Evolutionary conservation across 1,140 invertebrate genomes (phyloP).

Genomic region (Hyles euphorbiae): DNA sequence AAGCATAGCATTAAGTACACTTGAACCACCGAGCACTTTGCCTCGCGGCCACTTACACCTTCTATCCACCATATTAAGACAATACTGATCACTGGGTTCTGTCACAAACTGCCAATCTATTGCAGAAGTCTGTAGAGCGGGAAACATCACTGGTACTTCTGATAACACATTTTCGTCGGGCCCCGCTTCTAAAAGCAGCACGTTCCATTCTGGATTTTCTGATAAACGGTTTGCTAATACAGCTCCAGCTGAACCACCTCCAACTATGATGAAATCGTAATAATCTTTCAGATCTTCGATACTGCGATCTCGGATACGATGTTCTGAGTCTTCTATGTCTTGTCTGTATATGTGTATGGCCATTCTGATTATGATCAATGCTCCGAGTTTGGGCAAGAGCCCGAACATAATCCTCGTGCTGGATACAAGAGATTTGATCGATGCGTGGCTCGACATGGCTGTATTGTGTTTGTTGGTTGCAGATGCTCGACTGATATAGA

Average conservation of each 20-base stretch:
- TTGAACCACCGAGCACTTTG: constrained; percentile 89
- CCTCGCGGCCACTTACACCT: constrained; percentile 84
- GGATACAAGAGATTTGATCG: constrained; percentile 57
- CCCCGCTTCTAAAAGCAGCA: constrained; percentile 89
- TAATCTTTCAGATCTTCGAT: constrained; percentile 68
- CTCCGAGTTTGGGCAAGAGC: constrained; percentile 77
- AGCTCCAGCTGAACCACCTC: constrained; percentile 88
- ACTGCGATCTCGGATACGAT: constrained; percentile 74
- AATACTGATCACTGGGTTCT: constrained; percentile 81
- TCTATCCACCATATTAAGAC: constrained; percentile 78
- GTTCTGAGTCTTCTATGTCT: constrained; percentile 80
- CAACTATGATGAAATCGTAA: constrained; percentile 88
- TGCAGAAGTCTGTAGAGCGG: constrained; percentile 81
- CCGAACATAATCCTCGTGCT: constrained; percentile 78
- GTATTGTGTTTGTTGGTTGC: constrained; percentile 1
- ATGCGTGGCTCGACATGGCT: constrained; percentile 39
- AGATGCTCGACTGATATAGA: constrained; percentile 20
- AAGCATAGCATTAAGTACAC: constrained; percentile 91
- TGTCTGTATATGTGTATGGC: constrained; percentile 77
- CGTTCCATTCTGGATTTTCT: constrained; percentile 81
- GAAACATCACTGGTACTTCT: constrained; percentile 85
- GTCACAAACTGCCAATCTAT: constrained; percentile 90
- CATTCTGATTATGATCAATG: constrained; percentile 78
- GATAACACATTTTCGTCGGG: constrained; percentile 84
- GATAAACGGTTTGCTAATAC: constrained; percentile 86